Conservation (phyloP, 2,113 vertebrate species). For the Loxodonta africana region DNA sequence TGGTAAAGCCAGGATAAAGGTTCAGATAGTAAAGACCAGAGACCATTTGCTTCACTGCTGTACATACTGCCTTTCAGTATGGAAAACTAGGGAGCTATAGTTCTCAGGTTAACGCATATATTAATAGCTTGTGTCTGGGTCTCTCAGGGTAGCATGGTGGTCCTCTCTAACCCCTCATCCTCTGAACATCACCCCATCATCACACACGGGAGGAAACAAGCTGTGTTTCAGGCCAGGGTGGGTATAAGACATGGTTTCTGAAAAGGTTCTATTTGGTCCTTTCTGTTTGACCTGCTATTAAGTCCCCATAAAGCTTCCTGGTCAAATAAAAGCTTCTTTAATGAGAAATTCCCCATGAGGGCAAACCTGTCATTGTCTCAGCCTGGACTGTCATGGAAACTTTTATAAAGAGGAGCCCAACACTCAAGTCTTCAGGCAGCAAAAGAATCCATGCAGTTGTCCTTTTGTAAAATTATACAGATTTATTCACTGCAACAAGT, state of each 20-base stretch:
- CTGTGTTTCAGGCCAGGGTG: constrained; percentile 63
- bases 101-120: neutral
- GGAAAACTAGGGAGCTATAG: neutral
- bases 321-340: constrained; percentile 75
- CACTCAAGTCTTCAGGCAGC: constrained; percentile 51
- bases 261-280: constrained; percentile 71
- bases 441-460: constrained; percentile 33
- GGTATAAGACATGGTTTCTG: constrained; percentile 54
- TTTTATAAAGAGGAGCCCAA: constrained; percentile 73
- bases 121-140: constrained; percentile 21
- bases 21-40: neutral
- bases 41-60: neutral
- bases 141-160: constrained; percentile 38
- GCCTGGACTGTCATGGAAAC: constrained; percentile 78
- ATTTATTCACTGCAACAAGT: constrained; percentile 70
- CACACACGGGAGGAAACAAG: constrained; percentile 68
- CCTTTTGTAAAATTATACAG: constrained; percentile 66
- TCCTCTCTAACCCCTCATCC: constrained; percentile 45
- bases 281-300: constrained; percentile 73
- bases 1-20: neutral
- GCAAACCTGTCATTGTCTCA: constrained; percentile 75
- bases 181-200: constrained; percentile 35
- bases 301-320: constrained; percentile 73
- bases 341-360: constrained; percentile 77
- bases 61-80: neutral